phyloP scores from a whole-genome alignment of 2,888 invertebrate species.

The Cancer borealis region DNA sequence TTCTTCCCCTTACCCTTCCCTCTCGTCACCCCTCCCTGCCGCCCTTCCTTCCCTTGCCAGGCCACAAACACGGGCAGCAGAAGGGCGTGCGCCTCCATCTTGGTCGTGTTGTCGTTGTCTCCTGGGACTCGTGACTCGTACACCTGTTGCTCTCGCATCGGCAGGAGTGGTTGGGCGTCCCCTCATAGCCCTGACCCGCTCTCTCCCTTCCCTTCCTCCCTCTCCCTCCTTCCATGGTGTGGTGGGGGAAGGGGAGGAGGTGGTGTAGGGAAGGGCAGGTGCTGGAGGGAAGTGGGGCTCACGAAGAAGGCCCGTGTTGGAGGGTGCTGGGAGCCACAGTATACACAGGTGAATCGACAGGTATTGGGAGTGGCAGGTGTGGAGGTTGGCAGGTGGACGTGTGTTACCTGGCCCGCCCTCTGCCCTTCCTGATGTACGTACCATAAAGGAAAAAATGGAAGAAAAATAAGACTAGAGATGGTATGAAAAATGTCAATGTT shows the following conservation, averaged over 20 bases:
- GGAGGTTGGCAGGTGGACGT: not conserved
- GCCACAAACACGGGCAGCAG: conserved; percentile 24
- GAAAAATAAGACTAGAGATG: not conserved
- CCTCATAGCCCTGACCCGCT: not conserved
- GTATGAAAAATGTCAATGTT: not conserved
- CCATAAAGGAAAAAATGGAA: not conserved
- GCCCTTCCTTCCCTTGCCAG: not conserved
- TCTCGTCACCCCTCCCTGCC: not conserved
- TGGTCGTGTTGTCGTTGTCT: not conserved
- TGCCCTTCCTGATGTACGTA: not conserved
- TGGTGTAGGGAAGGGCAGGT: not conserved
- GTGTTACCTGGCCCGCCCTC: not conserved
- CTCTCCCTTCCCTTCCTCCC: conserved; percentile 11
- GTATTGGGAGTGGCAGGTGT: not conserved
- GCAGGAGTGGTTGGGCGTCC: not conserved
- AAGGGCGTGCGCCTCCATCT: not conserved
- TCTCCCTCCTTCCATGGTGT: not conserved
- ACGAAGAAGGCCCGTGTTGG: not conserved
- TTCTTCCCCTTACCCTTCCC: too few relatives aligned
- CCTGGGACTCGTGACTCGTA: not conserved
- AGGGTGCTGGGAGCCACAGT: not conserved
- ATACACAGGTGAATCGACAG: not conserved
- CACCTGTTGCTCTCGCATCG: conserved; percentile 15
- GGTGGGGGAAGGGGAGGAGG: not conserved
- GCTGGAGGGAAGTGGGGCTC: not conserved